phyloP scores from a whole-genome alignment of 2,113 vertebrate genomes.

The Lepisosteus osseus region DNA sequence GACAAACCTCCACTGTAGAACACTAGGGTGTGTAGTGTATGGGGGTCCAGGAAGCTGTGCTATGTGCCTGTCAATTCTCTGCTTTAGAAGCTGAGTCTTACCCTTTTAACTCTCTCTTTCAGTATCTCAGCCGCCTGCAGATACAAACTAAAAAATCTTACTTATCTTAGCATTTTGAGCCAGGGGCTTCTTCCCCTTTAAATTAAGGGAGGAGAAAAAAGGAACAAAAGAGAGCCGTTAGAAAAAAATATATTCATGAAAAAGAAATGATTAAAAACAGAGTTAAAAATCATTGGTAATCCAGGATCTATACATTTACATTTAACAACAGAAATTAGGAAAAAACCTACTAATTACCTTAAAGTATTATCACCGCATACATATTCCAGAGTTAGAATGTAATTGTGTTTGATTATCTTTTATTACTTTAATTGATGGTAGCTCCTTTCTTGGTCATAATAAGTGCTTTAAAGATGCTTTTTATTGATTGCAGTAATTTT shows the following conservation, averaged over 20 bases:
- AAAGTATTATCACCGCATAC: neutral
- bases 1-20: conserved; percentile 62
- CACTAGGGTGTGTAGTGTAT: conserved; percentile 58
- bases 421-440: neutral
- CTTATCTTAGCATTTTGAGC: conserved; percentile 39
- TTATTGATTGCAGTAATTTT: neutral
- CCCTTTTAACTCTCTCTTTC: conserved; percentile 45
- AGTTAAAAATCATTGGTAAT: conserved; percentile 7
- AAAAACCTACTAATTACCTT: conserved; percentile 37
- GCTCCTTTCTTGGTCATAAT: conserved; percentile 13
- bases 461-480: conserved; percentile 1
- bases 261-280: conserved; percentile 20
- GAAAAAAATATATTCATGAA: conserved; percentile 15
- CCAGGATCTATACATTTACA: conserved; percentile 33
- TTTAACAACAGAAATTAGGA: conserved; percentile 51
- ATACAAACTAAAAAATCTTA: conserved; percentile 40
- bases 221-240: conserved; percentile 32
- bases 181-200: conserved; percentile 44
- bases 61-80: conserved; percentile 60
- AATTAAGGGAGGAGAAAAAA: conserved; percentile 25
- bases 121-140: conserved; percentile 39
- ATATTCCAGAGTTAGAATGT: neutral
- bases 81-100: conserved; percentile 39
- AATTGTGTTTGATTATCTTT: neutral
- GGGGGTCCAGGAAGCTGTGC: conserved; percentile 61